These are phyloP conservation scores for Typhlomys cinereus DNA, from an alignment of 2,113 vertebrate species.

Conservation along the genomic window DNA sequence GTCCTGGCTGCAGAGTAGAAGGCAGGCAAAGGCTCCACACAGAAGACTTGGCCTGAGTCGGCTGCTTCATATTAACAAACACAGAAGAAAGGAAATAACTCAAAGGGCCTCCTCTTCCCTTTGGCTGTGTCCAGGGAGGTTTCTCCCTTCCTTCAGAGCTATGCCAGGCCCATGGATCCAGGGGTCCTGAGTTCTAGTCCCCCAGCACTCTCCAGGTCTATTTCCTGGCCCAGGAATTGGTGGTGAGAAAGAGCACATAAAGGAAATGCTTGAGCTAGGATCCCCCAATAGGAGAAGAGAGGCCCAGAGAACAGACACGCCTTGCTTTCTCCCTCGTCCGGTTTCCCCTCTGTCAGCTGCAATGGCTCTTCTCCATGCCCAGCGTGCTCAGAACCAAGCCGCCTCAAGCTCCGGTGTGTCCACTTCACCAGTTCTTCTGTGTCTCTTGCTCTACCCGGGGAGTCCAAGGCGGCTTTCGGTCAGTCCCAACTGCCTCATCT, in stretches of 20 bases:
- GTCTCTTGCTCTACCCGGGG: background rate
- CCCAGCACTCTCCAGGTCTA: background rate
- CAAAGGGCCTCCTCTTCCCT: background rate
- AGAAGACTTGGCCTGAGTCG: too few relatives aligned
- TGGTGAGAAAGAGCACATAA: accelerated
- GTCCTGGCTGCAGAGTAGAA: background rate
- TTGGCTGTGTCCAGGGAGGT: background rate
- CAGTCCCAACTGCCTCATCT: too few relatives aligned
- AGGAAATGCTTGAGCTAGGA: too few relatives aligned
- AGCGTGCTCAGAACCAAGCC: background rate
- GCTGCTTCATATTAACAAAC: background rate
- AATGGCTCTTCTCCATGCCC: background rate
- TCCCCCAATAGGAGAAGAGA: background rate
- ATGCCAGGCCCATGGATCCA: background rate
- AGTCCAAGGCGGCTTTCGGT: accelerated
- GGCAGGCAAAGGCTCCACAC: background rate
- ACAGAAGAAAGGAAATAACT: background rate
- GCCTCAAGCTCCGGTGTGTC: background rate
- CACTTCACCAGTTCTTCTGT: background rate
- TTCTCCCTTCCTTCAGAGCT: background rate
- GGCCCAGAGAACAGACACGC: background rate
- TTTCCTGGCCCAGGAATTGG: background rate
- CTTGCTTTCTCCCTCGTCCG: background rate
- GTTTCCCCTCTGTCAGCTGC: background rate
- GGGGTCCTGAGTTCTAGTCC: background rate